Conservation (phyloP, 30 jellyfish, hydroid and myxozoan genomes). For the Rhopilema esculentum region DNA sequence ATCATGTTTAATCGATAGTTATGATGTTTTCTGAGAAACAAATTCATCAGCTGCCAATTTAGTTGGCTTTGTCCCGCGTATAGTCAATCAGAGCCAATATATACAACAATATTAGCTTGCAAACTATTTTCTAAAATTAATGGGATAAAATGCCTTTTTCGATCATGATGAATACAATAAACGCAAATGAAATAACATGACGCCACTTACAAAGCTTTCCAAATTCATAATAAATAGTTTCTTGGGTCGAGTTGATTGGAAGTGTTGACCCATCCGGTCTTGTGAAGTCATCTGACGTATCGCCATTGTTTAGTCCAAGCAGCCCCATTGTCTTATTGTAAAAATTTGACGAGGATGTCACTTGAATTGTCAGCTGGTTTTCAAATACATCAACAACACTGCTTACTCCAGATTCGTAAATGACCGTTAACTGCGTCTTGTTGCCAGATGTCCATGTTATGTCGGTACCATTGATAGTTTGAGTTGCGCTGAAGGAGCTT, state of each 20-base stretch:
- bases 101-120: too few species aligned
- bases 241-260: constrained; percentile 70
- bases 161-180: not conserved
- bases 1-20: too few species aligned
- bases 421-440: constrained; percentile 26
- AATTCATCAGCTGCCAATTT: too few species aligned
- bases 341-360: constrained; percentile 8
- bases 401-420: constrained; percentile 64
- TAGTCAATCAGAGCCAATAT: too few species aligned
- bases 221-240: constrained; percentile 56
- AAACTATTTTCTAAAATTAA: too few species aligned
- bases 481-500: constrained; percentile 39
- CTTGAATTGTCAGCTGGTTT: constrained; percentile 39
- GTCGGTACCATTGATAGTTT: constrained; percentile 62
- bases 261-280: constrained; percentile 65
- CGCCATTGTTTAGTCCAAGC: constrained; percentile 58
- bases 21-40: too few species aligned
- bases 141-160: too few species aligned
- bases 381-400: constrained; percentile 36
- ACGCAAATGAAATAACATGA: not conserved
- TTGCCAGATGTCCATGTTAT: constrained; percentile 43
- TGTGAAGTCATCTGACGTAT: constrained; percentile 61
- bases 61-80: too few species aligned
- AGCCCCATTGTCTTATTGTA: constrained; percentile 59
- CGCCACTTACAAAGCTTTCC: constrained; percentile 69